Evolutionary conservation across 2,113 vertebrate genomes (phyloP), one percentile per base, ranked within the genome.

Genomic region (Saguinus imperator): DNA sequence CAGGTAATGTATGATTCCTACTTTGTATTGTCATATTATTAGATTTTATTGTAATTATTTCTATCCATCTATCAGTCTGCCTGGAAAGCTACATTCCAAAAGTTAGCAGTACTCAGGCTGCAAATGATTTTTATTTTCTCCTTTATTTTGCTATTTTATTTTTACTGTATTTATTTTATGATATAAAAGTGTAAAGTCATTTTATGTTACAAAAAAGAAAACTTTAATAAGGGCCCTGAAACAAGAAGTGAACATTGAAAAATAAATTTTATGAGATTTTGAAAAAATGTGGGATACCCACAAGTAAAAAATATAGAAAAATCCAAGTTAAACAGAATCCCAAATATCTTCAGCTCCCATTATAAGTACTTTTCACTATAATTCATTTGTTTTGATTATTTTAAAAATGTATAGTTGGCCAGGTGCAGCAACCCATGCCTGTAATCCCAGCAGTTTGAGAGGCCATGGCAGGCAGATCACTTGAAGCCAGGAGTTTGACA

Each of bases 71-170:
- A 14, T 55, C 35, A 18, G 52, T 55, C 50, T 70, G 32, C 55
- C 48, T 76, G 9, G 2, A 40, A 88, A 91, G 3, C n/a, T 40
- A 5, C 23, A 55, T 57, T 79, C 29, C 9, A 66, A 48, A 88
- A 64, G 16, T 70, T 55, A 72, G 23, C 75, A 66, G 3, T 64
- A 43, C n/a, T 90, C 55, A 23, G 64, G 6, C 29, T 81, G 7
- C 45, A 55, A 10, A 37, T 86, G 20, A 25, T 37, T 85, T 81
- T 58, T 25, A 55, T 25, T 77, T 11, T 76, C 64, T 94, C 75
- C 21, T 81, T 87, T 79, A 14, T 88, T 52, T 91, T n/a, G 73
- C 37, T 91, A 27, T 81, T 89, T 89, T 73, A 61, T 93, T 91
- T 95, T 86, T 88, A 50, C 70, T 18, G 35, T n/a, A 9, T 57